Evolutionary conservation across 2,113 vertebrate species (phyloP).

Genomic region (Amazona guildingii): DNA sequence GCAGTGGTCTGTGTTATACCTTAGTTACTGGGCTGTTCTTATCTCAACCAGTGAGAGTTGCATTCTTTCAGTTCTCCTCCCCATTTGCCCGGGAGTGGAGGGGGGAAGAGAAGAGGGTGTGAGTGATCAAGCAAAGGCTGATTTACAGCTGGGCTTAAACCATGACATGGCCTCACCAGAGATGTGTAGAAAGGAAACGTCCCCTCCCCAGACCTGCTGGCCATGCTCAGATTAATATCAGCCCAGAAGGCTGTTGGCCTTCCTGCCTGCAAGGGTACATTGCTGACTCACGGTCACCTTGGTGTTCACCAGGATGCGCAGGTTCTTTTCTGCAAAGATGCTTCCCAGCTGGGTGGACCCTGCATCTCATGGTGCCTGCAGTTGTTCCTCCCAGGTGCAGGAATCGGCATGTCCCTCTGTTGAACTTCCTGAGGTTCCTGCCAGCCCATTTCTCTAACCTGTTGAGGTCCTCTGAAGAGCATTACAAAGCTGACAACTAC

Average conservation of each 20-base stretch:
- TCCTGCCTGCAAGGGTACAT: background rate
- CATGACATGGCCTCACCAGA: background rate
- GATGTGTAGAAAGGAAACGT: background rate
- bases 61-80: too few species aligned
- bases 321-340: background rate
- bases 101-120: too few species aligned
- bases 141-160: too few species aligned
- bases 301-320: background rate
- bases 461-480: background rate
- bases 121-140: too few species aligned
- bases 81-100: too few species aligned
- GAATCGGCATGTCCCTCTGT: background rate
- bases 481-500: background rate
- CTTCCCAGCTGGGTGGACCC: background rate
- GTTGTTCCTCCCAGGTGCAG: background rate
- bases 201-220: background rate
- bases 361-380: background rate
- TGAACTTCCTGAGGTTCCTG: background rate
- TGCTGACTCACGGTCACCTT: background rate
- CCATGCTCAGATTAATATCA: background rate
- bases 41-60: too few species aligned
- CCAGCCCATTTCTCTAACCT: background rate
- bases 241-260: background rate
- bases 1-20: too few species aligned
- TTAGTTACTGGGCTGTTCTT: too few species aligned